A percentile compares a stretch with the other conserved stretches of the same genome.
Evolutionary conservation across 2,113 vertebrate genomes (phyloP).

Genomic region (Patagioenas fasciata): DNA sequence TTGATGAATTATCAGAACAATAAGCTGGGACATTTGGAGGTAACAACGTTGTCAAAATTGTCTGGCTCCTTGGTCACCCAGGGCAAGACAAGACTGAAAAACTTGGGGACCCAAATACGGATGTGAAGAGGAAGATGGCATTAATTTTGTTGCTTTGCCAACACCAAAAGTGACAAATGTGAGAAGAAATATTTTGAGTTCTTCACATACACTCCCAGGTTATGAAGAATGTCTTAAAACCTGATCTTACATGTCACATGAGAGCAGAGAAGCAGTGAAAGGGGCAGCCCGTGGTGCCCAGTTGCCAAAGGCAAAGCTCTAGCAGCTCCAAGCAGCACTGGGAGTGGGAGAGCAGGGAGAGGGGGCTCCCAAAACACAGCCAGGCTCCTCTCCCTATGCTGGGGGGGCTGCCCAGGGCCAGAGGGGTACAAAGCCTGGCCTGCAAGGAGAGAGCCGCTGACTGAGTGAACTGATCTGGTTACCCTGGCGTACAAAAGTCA

Average conservation of each 20-base stretch:
- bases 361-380: rapidly evolving
- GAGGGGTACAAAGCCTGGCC: background rate
- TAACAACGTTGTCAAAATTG: background rate
- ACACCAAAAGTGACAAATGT: background rate
- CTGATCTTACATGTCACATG: background rate
- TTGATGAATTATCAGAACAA: background rate
- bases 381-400: background rate
- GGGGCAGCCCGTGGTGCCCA: rapidly evolving
- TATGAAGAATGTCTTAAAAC: background rate
- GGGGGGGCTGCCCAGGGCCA: background rate
- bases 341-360: background rate
- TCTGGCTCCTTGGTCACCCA: background rate
- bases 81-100: rapidly evolving
- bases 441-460: background rate
- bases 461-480: background rate
- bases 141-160: background rate
- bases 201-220: background rate
- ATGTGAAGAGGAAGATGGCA: background rate
- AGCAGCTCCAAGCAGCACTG: background rate
- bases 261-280: background rate
- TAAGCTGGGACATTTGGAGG: background rate
- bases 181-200: background rate
- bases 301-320: background rate
- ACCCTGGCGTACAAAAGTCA: background rate
- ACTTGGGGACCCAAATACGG: background rate